These are phyloP conservation scores for Aphaenogaster ashmeadi DNA, from an alignment of 1,140 invertebrate genomes.

Conservation along the genomic window DNA sequence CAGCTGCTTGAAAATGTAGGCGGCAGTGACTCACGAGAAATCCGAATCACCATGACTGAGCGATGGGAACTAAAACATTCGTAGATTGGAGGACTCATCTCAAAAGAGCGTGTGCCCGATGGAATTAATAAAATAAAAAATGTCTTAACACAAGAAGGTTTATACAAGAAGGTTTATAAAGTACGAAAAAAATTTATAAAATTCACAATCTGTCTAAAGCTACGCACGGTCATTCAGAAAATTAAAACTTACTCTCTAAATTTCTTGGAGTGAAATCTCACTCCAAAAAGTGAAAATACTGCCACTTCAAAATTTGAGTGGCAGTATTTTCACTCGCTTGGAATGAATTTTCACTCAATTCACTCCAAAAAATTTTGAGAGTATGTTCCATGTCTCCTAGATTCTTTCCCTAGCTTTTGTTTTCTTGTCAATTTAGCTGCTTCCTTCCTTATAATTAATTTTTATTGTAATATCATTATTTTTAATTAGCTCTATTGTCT, in stretches of 20 bases:
- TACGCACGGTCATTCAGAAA: not conserved
- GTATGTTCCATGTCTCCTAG: not conserved
- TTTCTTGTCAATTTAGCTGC: not conserved
- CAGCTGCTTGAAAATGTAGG: constrained; percentile 66
- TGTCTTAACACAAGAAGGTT: not conserved
- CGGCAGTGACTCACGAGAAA: constrained; percentile 69
- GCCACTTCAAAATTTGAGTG: too few species aligned
- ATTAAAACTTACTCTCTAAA: not conserved
- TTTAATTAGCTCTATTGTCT: not conserved
- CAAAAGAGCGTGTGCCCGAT: not conserved
- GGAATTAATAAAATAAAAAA: not conserved
- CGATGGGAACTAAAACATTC: constrained; percentile 44
- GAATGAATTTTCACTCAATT: too few species aligned
- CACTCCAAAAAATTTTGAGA: too few species aligned
- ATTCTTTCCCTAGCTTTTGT: not conserved
- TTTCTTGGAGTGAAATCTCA: too few species aligned
- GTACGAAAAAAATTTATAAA: not conserved
- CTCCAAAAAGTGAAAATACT: too few species aligned
- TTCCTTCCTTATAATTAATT: not conserved
- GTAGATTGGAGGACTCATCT: constrained; percentile 58
- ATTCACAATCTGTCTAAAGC: not conserved
- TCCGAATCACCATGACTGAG: constrained; percentile 65
- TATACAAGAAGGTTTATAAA: not conserved
- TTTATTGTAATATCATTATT: not conserved
- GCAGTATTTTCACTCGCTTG: too few species aligned